Evolutionary conservation across 1,140 invertebrate species (phyloP).

Genomic region (Spodoptera frugiperda): DNA sequence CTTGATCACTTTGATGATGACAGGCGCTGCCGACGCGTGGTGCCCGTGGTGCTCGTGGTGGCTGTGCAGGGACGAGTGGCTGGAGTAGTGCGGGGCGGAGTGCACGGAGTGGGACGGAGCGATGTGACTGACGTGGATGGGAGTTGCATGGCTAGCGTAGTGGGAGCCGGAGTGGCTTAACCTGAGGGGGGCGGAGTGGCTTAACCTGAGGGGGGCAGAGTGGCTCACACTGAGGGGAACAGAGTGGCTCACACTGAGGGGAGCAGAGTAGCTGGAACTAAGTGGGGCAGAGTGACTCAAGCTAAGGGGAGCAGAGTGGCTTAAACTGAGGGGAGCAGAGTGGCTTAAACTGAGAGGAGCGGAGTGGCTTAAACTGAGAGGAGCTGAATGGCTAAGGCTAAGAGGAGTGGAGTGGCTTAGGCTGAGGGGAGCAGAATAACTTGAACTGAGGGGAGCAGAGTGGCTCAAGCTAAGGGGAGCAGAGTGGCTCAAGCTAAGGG

Average conservation of each 20-base stretch:
- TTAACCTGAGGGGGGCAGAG: neutral
- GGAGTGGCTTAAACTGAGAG: neutral
- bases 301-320: neutral
- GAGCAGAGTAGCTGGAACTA: neutral
- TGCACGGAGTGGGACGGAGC: slow-evolving; percentile 13
- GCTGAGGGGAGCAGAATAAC: neutral
- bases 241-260: neutral
- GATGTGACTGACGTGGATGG: no score
- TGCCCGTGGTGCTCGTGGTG: neutral
- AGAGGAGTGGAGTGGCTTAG: neutral
- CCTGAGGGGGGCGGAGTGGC: neutral
- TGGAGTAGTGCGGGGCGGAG: neutral
- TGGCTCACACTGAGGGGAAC: neutral
- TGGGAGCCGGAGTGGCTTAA: no score
- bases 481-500: neutral
- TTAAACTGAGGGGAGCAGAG: neutral
- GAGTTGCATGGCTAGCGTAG: no score
- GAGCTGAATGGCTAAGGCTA: neutral
- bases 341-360: neutral
- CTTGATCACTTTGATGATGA: slow-evolving; percentile 28
- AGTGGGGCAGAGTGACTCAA: neutral
- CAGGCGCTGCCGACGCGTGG: slow-evolving; percentile 17
- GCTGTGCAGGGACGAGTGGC: neutral
- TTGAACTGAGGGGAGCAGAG: neutral
- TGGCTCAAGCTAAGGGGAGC: neutral